phyloP scores from a whole-genome alignment of 2,113 vertebrate genomes.

The Pelmatolapia mariae region DNA sequence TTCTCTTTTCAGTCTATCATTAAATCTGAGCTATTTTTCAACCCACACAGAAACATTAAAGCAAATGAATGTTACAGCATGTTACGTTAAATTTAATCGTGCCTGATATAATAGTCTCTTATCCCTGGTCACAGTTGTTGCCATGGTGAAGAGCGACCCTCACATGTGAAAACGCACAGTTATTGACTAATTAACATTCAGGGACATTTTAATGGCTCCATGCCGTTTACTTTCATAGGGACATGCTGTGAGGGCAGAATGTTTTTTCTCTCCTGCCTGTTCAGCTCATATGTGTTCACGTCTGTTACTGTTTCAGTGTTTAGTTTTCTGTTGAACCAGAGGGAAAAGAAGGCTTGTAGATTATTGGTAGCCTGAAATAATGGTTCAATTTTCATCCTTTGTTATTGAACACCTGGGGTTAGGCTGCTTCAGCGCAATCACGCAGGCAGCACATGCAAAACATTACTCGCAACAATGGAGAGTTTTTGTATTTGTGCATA shows the following conservation, averaged over 20 bases:
- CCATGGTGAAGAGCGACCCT: not conserved
- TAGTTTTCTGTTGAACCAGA: not conserved
- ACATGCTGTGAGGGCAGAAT: not conserved
- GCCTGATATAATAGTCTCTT: not conserved
- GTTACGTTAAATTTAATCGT: not conserved
- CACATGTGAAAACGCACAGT: not conserved
- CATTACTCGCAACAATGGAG: not conserved
- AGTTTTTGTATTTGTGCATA: not conserved
- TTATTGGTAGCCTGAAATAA: not conserved
- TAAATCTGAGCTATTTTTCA: not conserved
- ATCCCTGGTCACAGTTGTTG: not conserved
- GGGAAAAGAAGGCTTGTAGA: not conserved
- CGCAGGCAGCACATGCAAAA: not conserved
- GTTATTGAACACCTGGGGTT: not conserved
- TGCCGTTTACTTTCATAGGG: not conserved
- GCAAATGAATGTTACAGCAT: not conserved
- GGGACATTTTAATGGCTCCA: not conserved
- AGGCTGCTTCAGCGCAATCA: not conserved
- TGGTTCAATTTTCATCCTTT: not conserved
- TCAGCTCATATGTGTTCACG: not conserved
- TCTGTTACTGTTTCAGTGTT: not conserved
- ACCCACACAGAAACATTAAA: not conserved
- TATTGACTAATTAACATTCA: slow-evolving; percentile 1
- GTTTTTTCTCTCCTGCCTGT: not conserved
- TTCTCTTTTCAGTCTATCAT: not conserved